These are phyloP conservation scores for Pentalonia nigronervosa DNA, from an alignment of 1,140 invertebrate species.

Conservation along the genomic window DNA sequence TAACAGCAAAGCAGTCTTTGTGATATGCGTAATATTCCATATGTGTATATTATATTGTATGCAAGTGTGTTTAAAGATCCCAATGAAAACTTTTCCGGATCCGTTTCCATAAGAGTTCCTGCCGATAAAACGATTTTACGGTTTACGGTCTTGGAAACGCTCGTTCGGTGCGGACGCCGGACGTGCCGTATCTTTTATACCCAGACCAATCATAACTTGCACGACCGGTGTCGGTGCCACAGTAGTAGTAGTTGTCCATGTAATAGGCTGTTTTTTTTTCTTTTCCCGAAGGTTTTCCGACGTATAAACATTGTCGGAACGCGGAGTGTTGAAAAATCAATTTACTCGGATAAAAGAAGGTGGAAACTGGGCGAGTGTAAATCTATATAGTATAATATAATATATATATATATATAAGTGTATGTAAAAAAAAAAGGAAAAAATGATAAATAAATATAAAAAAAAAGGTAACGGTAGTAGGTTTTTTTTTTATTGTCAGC, in stretches of 20 bases:
- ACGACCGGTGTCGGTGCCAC: neutral
- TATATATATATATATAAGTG: neutral
- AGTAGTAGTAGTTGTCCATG: neutral
- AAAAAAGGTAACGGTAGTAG: neutral
- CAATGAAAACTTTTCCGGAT: neutral
- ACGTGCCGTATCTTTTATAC: neutral
- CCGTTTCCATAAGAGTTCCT: neutral
- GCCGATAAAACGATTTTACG: neutral
- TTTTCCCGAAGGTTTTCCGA: neutral
- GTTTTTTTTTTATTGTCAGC: conserved; percentile 8
- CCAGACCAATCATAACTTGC: neutral
- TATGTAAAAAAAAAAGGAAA: neutral
- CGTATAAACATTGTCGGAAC: neutral
- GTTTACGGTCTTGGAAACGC: neutral
- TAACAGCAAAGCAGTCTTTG: neutral
- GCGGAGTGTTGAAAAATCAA: conserved; percentile 26
- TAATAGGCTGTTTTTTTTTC: conserved; percentile 20
- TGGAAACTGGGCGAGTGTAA: neutral
- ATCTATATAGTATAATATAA: neutral
- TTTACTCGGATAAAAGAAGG: neutral
- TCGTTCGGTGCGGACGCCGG: no score
- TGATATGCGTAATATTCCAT: neutral
- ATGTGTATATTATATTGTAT: neutral
- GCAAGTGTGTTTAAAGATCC: neutral
- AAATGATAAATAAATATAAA: conserved; percentile 18